Evolutionary conservation across 2,797 vertebrate genomes (phyloP).

Genomic region (Melanotaenia pygmaea): DNA sequence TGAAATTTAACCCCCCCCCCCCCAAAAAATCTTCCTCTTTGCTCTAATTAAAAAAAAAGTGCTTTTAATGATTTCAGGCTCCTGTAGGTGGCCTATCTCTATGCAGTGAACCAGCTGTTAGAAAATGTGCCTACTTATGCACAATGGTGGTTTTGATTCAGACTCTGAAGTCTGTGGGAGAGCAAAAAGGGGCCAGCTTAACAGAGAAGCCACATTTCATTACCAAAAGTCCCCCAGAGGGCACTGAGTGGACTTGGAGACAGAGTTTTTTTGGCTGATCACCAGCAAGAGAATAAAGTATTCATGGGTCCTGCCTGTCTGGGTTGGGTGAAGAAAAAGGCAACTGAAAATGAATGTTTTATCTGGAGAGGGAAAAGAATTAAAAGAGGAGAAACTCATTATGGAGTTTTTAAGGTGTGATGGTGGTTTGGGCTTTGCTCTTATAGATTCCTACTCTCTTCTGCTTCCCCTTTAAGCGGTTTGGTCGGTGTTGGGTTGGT

Average conservation of each 20-base stretch:
- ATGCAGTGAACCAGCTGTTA: constrained; percentile 42
- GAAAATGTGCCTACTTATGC: constrained; percentile 20
- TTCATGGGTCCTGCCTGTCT: constrained; percentile 29
- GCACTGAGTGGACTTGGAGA: constrained; percentile 53
- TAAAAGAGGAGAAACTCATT: constrained; percentile 16
- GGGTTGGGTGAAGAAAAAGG: constrained; percentile 36
- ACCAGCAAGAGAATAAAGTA: constrained; percentile 55
- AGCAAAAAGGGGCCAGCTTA: constrained; percentile 45
- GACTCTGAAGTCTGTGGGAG: constrained; percentile 49
- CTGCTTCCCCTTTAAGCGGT: constrained; percentile 20
- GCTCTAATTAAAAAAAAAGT: constrained; percentile 23
- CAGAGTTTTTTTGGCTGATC: constrained; percentile 52
- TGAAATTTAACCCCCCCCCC: neutral
- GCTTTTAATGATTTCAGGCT: constrained; percentile 29
- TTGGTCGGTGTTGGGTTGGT: constrained; percentile 41
- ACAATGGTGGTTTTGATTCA: constrained; percentile 47
- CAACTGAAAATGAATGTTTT: constrained; percentile 30
- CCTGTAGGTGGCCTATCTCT: constrained; percentile 25
- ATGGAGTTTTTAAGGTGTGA: constrained; percentile 16
- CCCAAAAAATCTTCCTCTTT: constrained; percentile 14
- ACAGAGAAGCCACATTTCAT: constrained; percentile 49
- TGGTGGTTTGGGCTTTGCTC: constrained; percentile 32
- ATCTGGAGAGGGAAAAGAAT: constrained; percentile 1
- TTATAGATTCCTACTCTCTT: constrained; percentile 6
- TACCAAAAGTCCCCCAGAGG: constrained; percentile 53